Evolutionary conservation across 2,113 vertebrate species (phyloP), one percentile per base, ranked within the genome.

Genomic region (Siniperca knerii): DNA sequence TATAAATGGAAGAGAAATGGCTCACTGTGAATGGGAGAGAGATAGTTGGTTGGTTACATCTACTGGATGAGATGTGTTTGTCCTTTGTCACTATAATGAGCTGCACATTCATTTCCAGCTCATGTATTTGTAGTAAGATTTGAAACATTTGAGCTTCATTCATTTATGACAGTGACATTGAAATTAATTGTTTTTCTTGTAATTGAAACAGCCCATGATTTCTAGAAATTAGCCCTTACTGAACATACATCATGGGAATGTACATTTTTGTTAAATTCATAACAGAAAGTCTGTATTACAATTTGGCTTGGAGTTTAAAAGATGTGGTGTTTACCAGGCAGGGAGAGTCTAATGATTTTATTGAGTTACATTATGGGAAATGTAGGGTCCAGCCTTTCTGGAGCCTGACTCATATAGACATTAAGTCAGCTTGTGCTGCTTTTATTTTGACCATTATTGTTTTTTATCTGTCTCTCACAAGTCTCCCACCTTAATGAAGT

Each of bases 41-140:
- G 16, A 60, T 50, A 8, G 29, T 64, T 62, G 35, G 29, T 69
- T 13, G 16, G n/a, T 50, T 75, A 29, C 13, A 61, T 54, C 52
- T 73, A 4, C 64, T 60, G 23, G 7, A 48, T 68, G 9, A 57
- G 35, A 37, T 37, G 21, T 54, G 18, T 37, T 64, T 55, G 58
- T 54, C 21, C 16, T 50, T 75, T 71, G n/a, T 61, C 21, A 12
- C 65, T 35, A 37, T 55, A 75, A 50, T 60, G 40, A 88, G 55
- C 65, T 54, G 35, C 69, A 46, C n/a, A 60, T 40, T 57, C 6
- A 69, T 62, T 50, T 46, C 25, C 12, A 42, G 40, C 37, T 46
- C 15, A 21, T 68, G n/a, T 50, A 69, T n/a, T 8, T 79, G 15
- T 54, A 46, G 37, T 42, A 46, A 35, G 20, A 33, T 60, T 68